Percentiles rank a stretch among this genome's conserved stretches.
Conservation (phyloP, 2,797 vertebrate genomes). For the Coendou prehensilis region DNA sequence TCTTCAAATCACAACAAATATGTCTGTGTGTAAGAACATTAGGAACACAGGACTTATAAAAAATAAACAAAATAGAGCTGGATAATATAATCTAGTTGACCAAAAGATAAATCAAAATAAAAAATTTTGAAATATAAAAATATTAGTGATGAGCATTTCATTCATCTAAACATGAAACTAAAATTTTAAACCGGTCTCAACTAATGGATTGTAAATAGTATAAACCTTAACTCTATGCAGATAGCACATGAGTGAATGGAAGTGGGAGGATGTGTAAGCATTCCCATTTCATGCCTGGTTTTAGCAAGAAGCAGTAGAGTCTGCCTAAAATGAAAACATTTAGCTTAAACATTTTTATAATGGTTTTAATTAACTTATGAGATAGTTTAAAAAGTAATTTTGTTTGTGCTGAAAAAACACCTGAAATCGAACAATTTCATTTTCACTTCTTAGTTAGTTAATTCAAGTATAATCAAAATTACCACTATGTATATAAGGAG, state of each 20-base stretch:
- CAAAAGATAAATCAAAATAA: not conserved
- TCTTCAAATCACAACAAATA: not conserved
- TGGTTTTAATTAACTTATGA: conserved; percentile 40
- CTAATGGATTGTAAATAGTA: not conserved
- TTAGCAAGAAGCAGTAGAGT: not conserved
- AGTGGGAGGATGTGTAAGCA: not conserved
- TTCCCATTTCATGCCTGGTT: not conserved
- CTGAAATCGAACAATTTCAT: not conserved
- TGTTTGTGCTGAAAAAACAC: not conserved
- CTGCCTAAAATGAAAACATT: conserved; percentile 6
- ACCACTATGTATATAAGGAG: not conserved
- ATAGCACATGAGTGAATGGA: not conserved
- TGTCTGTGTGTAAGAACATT: not conserved
- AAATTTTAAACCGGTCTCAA: not conserved
- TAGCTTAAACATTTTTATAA: conserved; percentile 40
- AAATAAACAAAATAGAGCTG: conserved; percentile 4
- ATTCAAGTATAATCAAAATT: not conserved
- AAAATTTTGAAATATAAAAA: not conserved
- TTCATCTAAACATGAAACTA: not conserved
- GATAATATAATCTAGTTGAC: not conserved
- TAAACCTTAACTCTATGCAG: not conserved
- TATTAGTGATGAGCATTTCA: not conserved
- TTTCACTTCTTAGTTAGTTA: not conserved
- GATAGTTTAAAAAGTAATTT: not conserved
- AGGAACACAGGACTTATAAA: not conserved